A percentile compares a stretch with the other conserved stretches of the same genome.
These are phyloP conservation scores for Gracilinanus agilis DNA, from an alignment of 2,113 vertebrate genomes.

Conservation along the genomic window DNA sequence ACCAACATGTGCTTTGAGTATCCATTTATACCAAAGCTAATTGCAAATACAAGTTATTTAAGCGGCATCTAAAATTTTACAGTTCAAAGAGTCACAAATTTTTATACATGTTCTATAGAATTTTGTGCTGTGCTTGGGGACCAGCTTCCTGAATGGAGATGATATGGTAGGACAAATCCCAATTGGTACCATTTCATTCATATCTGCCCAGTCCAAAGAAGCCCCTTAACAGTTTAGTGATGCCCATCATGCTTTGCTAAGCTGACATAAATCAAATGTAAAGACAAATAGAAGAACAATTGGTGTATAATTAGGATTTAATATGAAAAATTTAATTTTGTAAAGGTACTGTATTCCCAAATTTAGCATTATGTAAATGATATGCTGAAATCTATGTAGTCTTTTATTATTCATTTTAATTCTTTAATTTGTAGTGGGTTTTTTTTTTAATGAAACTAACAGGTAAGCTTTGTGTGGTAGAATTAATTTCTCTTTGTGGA, in stretches of 20 bases:
- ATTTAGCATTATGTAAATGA: neutral
- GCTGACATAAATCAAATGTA: rapidly evolving
- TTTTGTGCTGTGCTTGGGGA: neutral
- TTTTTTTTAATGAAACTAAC: neutral
- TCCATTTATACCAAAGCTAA: slow-evolving; percentile 23
- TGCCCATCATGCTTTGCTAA: neutral
- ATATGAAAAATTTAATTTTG: neutral
- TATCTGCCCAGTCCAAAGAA: neutral
- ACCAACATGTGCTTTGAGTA: slow-evolving; percentile 32
- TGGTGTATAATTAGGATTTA: too few relatives aligned
- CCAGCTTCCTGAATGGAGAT: neutral
- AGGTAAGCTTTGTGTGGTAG: neutral
- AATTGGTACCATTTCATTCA: neutral
- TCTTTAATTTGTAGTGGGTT: neutral
- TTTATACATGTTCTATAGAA: neutral
- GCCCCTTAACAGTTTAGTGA: neutral
- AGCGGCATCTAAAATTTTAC: neutral
- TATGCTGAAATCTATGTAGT: neutral
- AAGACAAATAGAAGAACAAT: neutral
- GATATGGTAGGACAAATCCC: neutral
- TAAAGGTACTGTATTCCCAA: neutral
- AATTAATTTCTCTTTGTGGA: neutral
- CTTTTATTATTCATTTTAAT: rapidly evolving
- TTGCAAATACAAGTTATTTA: neutral
- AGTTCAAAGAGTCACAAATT: neutral